Evolutionary conservation across 2,888 invertebrate genomes (phyloP).

Genomic region (Agriotes lineatus): DNA sequence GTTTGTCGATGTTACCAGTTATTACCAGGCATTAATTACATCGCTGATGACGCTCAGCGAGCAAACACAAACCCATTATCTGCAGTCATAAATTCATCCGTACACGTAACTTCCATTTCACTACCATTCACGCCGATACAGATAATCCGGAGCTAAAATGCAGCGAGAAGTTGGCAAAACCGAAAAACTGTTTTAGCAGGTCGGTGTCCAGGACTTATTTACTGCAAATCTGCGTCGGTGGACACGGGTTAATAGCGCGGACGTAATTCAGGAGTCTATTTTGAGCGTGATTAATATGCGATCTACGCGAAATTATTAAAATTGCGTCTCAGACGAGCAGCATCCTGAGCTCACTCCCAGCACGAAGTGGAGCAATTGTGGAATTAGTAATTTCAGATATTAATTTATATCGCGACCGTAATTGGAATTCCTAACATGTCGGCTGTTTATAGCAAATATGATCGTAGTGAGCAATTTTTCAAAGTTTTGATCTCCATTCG

Average conservation of each 20-base stretch:
- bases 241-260: slow-evolving; percentile 4
- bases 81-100: slow-evolving; percentile 31
- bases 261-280: slow-evolving; percentile 20
- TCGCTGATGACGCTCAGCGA: slow-evolving; percentile 16
- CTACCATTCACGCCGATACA: neutral
- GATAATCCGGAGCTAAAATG: slow-evolving; percentile 18
- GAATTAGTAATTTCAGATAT: no score
- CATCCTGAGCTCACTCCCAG: no score
- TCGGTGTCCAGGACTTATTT: neutral
- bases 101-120: slow-evolving; percentile 28
- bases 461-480: no score
- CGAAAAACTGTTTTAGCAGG: neutral
- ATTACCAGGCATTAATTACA: slow-evolving; percentile 31
- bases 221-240: no score
- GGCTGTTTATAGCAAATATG: no score
- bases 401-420: no score
- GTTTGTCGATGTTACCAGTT: slow-evolving; percentile 26
- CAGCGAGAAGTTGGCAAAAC: neutral
- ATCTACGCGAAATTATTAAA: slow-evolving; percentile 3
- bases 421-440: no score
- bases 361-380: no score
- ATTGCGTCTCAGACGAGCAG: no score
- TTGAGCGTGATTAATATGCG: slow-evolving; percentile 17
- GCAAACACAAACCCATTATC: slow-evolving; percentile 32
- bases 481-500: no score